Evolutionary conservation across 92 coral and sea anemone species (phyloP).

Genomic region (Pocillopora meandrina): DNA sequence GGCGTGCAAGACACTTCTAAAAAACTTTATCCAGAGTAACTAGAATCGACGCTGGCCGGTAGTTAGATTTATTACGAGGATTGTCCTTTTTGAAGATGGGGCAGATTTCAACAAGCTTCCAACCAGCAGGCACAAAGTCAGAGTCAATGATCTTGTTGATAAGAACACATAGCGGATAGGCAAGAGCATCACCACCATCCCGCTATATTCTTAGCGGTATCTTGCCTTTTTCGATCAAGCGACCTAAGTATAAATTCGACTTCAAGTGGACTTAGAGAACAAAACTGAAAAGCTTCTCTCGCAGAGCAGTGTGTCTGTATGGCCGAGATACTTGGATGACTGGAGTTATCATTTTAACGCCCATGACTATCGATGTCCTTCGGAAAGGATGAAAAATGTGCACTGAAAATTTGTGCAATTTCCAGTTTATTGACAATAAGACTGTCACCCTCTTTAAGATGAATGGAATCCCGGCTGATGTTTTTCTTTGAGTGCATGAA

Average conservation of each 20-base stretch:
- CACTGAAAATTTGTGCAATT: background rate
- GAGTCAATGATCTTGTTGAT: constrained; percentile 21
- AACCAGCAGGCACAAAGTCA: constrained; percentile 18
- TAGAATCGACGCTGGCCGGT: no score
- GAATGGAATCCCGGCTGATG: no score
- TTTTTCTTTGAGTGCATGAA: no score
- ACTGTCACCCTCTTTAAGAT: constrained; percentile 2
- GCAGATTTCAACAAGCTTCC: constrained; percentile 23
- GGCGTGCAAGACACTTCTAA: constrained; percentile 7
- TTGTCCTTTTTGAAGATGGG: no score
- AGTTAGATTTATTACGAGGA: no score
- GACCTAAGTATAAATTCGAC: constrained; percentile 22
- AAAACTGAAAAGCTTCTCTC: constrained; percentile 4
- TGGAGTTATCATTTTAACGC: constrained; percentile 3
- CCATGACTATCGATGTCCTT: constrained; percentile 14
- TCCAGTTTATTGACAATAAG: constrained; percentile 10
- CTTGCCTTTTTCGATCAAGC: constrained; percentile 25
- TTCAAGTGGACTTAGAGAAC: background rate
- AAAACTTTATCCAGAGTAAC: no score
- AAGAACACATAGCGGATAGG: constrained; percentile 9
- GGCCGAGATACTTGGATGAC: constrained; percentile 24
- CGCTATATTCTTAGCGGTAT: constrained; percentile 36
- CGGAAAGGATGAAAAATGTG: background rate
- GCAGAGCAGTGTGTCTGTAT: constrained; percentile 4
- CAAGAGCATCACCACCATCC: constrained; percentile 20